Percentiles rank a stretch among this genome's conserved stretches.
phyloP scores from a whole-genome alignment of 2,113 vertebrate genomes.

The Rutilus rutilus region DNA sequence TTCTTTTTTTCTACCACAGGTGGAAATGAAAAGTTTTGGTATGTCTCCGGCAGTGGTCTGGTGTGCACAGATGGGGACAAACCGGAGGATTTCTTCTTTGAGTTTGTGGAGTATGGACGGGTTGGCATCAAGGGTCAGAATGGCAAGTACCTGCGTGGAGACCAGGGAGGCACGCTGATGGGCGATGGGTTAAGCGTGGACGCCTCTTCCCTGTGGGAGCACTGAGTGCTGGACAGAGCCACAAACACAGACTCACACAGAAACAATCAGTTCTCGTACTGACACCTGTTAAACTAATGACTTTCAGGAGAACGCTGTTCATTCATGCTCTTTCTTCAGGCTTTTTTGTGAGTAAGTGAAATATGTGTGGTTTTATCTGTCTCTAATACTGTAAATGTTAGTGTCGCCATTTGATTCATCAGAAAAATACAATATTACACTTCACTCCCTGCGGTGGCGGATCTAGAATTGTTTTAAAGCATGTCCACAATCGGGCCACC shows the following conservation, averaged over 20 bases:
- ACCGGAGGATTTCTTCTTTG: constrained; percentile 92
- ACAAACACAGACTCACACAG: neutral
- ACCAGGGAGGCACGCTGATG: constrained; percentile 88
- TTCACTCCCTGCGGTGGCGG: neutral
- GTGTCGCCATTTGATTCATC: neutral
- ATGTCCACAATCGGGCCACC: too few species aligned
- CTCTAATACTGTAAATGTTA: neutral
- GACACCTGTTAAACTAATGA: neutral
- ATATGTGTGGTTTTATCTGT: neutral
- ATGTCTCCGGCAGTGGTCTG: too few species aligned
- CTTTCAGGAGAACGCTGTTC: neutral
- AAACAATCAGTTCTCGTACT: neutral
- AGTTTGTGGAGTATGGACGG: constrained; percentile 87
- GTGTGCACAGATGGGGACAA: constrained; percentile 65
- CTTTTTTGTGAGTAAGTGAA: neutral
- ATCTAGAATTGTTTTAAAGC: too few species aligned
- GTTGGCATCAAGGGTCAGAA: constrained; percentile 88
- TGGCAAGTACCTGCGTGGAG: constrained; percentile 89
- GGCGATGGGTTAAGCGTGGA: constrained; percentile 80
- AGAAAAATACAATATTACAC: neutral
- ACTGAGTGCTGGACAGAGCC: constrained; percentile 70
- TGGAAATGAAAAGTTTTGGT: too few species aligned
- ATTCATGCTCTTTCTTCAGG: neutral
- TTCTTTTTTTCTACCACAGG: too few species aligned
- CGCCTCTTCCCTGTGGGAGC: constrained; percentile 88